Evolutionary conservation across 2,888 invertebrate genomes (phyloP), one percentile per base, ranked within the genome.

Genomic region (Melikaiella ostensackeni): DNA sequence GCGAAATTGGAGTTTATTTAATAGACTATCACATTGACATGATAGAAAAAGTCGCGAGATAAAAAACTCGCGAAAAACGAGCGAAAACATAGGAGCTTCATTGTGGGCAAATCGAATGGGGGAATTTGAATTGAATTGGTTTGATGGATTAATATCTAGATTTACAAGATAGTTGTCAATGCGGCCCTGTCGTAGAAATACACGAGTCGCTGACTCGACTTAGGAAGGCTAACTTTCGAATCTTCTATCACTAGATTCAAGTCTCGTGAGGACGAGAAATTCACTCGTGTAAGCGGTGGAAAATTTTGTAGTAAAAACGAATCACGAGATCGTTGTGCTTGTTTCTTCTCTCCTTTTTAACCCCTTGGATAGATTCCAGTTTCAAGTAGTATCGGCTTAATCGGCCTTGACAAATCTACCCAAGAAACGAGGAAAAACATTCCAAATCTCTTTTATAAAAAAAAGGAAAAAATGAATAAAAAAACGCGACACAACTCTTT

Each of bases 201-300:
- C 84, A 75, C 78, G 82, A 80, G 66, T 75, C 77, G 75, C 64
- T 78, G 81, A 81, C 82, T 81, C 81, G 83, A 79, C 79, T 81
- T 80, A 59, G 82, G 84, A 84, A 85, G 84, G 82, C 84, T 83
- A 86, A 88, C 88, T 88, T 88, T 88, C 88, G 85, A 88, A 88
- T 87, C 84, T 83, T 84, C 86, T 84, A 86, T 83, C 75, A 84
- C 80, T 82, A 81, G 81, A 76, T 64, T 8, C 35, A 55, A 35
- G 73, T 74, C 50, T 78, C 64, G 70, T 73, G 75, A 81, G 75
- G 80, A 66, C 83, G 84, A 86, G 88, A 87, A 88, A 88, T 88
- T 88, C 85, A 86, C 82, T 86, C 84, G 83, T 77, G 75, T 81
- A 82, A 80, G 85, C 77, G 82, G 86, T 88, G 88, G 85, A 89